Percentiles rank a stretch among this genome's conserved stretches.
These are phyloP conservation scores for Nymphalis io DNA, from an alignment of 1,140 invertebrate species.

Conservation along the genomic window DNA sequence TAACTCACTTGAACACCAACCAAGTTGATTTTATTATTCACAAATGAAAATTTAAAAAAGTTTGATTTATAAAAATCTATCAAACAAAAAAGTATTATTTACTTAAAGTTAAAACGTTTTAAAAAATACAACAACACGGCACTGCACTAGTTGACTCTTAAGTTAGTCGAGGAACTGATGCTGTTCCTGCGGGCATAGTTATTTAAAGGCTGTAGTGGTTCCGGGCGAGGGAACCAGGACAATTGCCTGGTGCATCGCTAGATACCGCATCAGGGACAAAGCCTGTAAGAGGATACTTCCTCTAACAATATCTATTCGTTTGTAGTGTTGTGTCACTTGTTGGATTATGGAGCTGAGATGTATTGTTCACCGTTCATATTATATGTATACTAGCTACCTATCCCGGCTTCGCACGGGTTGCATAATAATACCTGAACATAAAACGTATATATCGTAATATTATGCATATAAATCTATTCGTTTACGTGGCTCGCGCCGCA, in stretches of 20 bases:
- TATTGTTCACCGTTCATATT: constrained; percentile 10
- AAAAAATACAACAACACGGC: constrained; percentile 18
- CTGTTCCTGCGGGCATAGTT: constrained; percentile 52
- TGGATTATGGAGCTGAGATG: constrained; percentile 13
- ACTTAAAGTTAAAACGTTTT: background rate
- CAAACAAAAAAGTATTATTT: constrained; percentile 1
- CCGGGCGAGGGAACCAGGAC: constrained; percentile 61
- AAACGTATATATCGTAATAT: too few relatives aligned
- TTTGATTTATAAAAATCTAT: background rate
- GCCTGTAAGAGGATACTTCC: constrained; percentile 76
- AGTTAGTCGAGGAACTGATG: constrained; percentile 52
- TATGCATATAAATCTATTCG: too few relatives aligned
- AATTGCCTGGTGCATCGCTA: constrained; percentile 68
- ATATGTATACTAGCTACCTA: too few relatives aligned
- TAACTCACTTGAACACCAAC: constrained; percentile 17
- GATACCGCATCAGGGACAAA: constrained; percentile 62
- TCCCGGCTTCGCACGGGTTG: too few relatives aligned
- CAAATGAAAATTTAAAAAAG: background rate
- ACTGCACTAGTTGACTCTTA: constrained; percentile 27
- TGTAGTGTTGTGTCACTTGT: constrained; percentile 43
- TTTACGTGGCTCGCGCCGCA: too few relatives aligned
- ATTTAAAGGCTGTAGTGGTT: constrained; percentile 70
- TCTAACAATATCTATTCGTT: constrained; percentile 65
- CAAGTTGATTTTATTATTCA: too few relatives aligned
- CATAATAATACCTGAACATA: too few relatives aligned